These are phyloP conservation scores for Helicolenus hilgendorfi DNA, from an alignment of 2,797 vertebrate genomes.

Conservation along the genomic window DNA sequence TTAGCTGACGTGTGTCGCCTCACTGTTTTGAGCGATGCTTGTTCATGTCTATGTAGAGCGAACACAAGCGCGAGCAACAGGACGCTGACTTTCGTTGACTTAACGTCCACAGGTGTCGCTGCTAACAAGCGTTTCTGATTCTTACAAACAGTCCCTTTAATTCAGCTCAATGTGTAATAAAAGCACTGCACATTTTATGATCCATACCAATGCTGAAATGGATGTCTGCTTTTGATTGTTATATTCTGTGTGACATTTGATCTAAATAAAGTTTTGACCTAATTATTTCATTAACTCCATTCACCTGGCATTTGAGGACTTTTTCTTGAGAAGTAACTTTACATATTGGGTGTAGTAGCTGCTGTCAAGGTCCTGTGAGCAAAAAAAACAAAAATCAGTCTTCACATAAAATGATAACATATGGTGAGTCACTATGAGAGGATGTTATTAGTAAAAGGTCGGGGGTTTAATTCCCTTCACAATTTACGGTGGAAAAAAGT, in stretches of 20 bases:
- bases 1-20: too few relatives aligned
- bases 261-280: neutral
- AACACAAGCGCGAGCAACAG: too few relatives aligned
- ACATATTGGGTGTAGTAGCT: constrained; percentile 93
- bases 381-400: neutral
- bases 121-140: too few relatives aligned
- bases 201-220: neutral
- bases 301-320: constrained; percentile 87
- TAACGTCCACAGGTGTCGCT: too few relatives aligned
- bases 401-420: neutral
- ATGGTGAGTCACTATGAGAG: neutral
- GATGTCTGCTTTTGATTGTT: neutral
- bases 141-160: too few relatives aligned
- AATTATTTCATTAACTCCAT: neutral
- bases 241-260: neutral
- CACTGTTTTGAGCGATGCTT: too few relatives aligned
- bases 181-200: neutral
- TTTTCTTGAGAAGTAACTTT: constrained; percentile 91
- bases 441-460: neutral
- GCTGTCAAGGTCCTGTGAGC: constrained; percentile 88
- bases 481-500: neutral
- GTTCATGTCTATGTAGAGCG: too few relatives aligned
- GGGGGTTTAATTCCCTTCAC: neutral
- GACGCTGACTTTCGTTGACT: too few relatives aligned
- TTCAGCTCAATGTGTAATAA: neutral